Base-by-base conservation (phyloP, 2,888 invertebrate genomes). In the Drosophila recens region DNA sequence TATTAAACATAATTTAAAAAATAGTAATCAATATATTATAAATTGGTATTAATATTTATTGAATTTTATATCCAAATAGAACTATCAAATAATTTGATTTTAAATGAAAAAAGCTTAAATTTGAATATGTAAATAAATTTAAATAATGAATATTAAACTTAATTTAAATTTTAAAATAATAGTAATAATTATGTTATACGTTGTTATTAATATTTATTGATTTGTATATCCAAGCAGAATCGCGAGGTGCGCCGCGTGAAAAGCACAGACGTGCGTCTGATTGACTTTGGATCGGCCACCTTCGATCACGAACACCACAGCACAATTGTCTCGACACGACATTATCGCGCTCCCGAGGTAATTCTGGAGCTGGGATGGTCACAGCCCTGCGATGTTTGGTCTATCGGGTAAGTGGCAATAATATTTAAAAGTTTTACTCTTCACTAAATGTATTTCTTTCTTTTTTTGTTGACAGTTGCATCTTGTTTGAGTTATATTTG, bases 241-340 rank as follows among this genome's bases (percentile, higher is more conserved):
- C 96, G 97, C 91, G 98, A 98, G 91, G 95, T 97, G 69, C 95
- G 96, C 91, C 95, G 96, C 75, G 97, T 99, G 65, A 97, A 97
- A 92, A 96, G 96, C 90, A 98, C 98, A 72, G 97, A 98, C 93
- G 98, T 99, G 82, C 95, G 97, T 82, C 95, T 99, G 80, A 99
- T 99, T 90, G 99, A 99, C 94, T 99, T 99, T 93, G 99, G 99
- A 82, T 99, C 99, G 92, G 99, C 99, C 34, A 99, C 99, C 42
- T 99, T 99, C 93, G 99, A 99, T 94, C 97, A 99, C 94, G 99
- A 99, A 93, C 99, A 99, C 94, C 99, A 99, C 94, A 98, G 98
- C 93, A 99, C 99, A 80, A 99, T 99, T 92, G 99, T 99, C 56
- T 99, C 99, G 79, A 99, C 99, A 38, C 94, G 99, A 86, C 99